Evolutionary conservation across 2,888 invertebrate species (phyloP).

Genomic region (Myathropa florea): DNA sequence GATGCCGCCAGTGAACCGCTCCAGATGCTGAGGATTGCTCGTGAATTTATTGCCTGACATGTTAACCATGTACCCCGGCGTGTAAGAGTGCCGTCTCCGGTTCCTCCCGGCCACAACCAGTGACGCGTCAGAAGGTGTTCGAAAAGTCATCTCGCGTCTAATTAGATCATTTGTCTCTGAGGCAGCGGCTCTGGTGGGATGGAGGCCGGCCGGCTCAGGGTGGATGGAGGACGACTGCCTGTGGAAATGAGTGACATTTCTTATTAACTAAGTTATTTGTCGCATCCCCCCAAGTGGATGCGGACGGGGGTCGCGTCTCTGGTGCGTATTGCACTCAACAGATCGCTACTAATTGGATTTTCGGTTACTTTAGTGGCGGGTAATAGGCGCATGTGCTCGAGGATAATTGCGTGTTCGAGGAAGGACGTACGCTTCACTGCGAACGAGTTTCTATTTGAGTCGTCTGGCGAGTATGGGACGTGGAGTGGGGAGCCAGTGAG

Average conservation of each 20-base stretch:
- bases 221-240: slow-evolving; percentile 5
- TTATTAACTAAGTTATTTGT: slow-evolving; percentile 68
- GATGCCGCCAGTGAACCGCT: slow-evolving; percentile 41
- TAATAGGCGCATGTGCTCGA: slow-evolving; percentile 57
- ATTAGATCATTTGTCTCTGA: slow-evolving; percentile 68
- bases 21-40: slow-evolving; percentile 56
- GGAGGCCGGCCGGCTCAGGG: background rate
- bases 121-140: slow-evolving; percentile 63
- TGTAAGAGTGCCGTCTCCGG: slow-evolving; percentile 24
- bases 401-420: slow-evolving; percentile 32
- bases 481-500: background rate
- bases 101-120: slow-evolving; percentile 6
- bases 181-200: background rate
- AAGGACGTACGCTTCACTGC: slow-evolving; percentile 33
- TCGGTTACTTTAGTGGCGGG: slow-evolving; percentile 64
- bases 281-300: slow-evolving; percentile 10
- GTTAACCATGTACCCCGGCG: slow-evolving; percentile 56
- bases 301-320: slow-evolving; percentile 21
- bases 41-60: slow-evolving; percentile 67
- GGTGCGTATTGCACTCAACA: slow-evolving; percentile 45
- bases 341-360: slow-evolving; percentile 67
- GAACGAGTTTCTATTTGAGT: slow-evolving; percentile 14
- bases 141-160: slow-evolving; percentile 67
- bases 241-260: slow-evolving; percentile 65
- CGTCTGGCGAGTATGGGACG: background rate